Percentiles rank a stretch among this genome's conserved stretches.
phyloP scores from a whole-genome alignment of 2,797 vertebrate species.

The Premnoplex brunnescens region DNA sequence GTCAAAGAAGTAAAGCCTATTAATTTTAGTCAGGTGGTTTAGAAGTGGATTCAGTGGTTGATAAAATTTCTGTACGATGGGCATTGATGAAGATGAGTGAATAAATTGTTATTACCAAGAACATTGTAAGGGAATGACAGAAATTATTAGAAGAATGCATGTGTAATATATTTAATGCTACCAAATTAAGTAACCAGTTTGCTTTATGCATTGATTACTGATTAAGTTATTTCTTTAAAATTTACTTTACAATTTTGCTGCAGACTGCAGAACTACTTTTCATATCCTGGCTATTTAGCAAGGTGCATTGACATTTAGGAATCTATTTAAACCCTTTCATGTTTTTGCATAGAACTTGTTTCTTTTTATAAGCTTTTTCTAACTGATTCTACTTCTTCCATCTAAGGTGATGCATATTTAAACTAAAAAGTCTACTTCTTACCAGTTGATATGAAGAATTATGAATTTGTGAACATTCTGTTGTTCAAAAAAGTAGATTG shows the following conservation, averaged over 20 bases:
- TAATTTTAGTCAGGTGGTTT: not conserved
- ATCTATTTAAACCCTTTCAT: not conserved
- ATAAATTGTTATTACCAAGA: not conserved
- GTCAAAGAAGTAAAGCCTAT: not conserved
- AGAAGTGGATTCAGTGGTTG: not conserved
- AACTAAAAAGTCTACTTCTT: slow-evolving; percentile 3
- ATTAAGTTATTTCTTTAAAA: not conserved
- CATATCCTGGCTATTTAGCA: not conserved
- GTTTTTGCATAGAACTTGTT: not conserved
- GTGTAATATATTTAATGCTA: not conserved
- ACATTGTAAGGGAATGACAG: not conserved
- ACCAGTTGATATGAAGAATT: not conserved
- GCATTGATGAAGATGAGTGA: not conserved
- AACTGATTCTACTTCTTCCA: not conserved
- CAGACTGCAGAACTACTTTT: not conserved
- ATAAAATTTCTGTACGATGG: not conserved
- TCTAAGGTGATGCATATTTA: slow-evolving; percentile 38
- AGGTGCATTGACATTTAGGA: not conserved
- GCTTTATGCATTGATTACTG: not conserved
- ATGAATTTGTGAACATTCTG: slow-evolving; percentile 30
- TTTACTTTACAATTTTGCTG: not conserved
- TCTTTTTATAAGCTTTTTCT: slow-evolving; percentile 6
- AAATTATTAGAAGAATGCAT: not conserved
- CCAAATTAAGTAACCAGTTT: not conserved
- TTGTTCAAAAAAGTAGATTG: slow-evolving; percentile 57